A percentile compares a stretch with the other conserved stretches of the same genome.
phyloP scores from a whole-genome alignment of 1,140 invertebrate genomes.

The Melitaea cinxia region DNA sequence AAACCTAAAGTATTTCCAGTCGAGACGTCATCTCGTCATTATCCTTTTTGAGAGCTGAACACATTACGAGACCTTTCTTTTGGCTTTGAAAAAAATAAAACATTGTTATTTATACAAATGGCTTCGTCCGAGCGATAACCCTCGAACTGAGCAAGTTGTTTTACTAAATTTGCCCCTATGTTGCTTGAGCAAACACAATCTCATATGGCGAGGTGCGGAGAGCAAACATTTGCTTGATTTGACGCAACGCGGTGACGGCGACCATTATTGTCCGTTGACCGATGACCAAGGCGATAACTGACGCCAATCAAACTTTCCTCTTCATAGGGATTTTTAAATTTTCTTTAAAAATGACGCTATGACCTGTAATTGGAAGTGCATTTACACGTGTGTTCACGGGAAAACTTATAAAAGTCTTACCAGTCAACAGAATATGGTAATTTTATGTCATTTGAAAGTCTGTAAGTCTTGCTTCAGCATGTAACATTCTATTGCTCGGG shows the following conservation, averaged over 20 bases:
- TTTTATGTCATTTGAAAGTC: too few species aligned
- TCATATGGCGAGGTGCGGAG: background rate
- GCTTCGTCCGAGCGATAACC: background rate
- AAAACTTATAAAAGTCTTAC: too few species aligned
- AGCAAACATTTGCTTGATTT: constrained; percentile 1
- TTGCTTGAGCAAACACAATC: constrained; percentile 1
- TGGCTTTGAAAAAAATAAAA: background rate
- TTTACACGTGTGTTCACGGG: too few species aligned
- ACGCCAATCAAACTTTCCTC: too few species aligned
- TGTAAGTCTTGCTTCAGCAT: too few species aligned
- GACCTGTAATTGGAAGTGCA: too few species aligned
- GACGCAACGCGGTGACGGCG: background rate
- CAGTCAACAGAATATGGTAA: too few species aligned
- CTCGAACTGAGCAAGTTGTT: background rate
- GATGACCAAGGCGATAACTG: background rate
- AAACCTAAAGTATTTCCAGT: too few species aligned
- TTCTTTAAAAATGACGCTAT: too few species aligned
- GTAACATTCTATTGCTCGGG: too few species aligned
- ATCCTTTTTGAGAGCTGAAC: background rate
- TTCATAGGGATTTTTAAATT: too few species aligned
- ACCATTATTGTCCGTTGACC: background rate
- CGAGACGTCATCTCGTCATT: background rate
- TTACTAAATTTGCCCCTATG: background rate
- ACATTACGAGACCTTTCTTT: background rate
- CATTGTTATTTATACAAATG: background rate